These are phyloP conservation scores for Holacanthus passer DNA, from an alignment of 2,113 vertebrate genomes.

Conservation along the genomic window DNA sequence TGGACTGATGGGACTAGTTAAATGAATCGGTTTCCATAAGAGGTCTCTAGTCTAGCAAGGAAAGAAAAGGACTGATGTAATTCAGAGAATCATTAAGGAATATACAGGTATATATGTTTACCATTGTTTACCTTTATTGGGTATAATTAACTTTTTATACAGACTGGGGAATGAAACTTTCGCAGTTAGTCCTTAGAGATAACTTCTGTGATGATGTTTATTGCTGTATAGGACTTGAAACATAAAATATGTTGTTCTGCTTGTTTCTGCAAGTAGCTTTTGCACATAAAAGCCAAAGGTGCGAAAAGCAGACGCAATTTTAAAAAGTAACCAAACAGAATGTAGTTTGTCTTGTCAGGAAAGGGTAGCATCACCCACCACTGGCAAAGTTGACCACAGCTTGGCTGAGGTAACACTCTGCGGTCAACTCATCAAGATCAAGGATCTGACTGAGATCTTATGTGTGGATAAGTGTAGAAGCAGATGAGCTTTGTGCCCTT, in stretches of 20 bases:
- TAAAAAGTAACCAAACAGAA: conserved; percentile 51
- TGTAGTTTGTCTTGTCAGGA: conserved; percentile 32
- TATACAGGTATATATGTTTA: conserved; percentile 57
- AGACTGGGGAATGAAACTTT: conserved; percentile 6
- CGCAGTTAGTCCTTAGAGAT: conserved; percentile 20
- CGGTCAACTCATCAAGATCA: conserved; percentile 32
- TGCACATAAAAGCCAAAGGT: conserved; percentile 69
- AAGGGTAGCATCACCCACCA: not conserved
- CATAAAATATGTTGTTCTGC: conserved; percentile 17
- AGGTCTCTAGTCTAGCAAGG: not conserved
- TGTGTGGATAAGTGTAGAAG: conserved; percentile 25
- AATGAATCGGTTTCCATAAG: conserved; percentile 29
- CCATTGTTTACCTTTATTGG: conserved; percentile 66
- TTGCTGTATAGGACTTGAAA: conserved; percentile 15
- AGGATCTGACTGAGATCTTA: conserved; percentile 25
- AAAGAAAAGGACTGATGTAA: conserved; percentile 22
- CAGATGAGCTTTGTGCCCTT: conserved; percentile 66
- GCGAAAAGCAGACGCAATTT: conserved; percentile 9
- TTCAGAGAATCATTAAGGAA: conserved; percentile 51
- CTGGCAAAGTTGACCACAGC: not conserved
- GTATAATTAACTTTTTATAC: conserved; percentile 57
- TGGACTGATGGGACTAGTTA: conserved; percentile 28
- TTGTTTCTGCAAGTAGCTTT: conserved; percentile 53
- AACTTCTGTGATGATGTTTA: conserved; percentile 29
- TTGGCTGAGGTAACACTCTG: conserved; percentile 6